These are phyloP conservation scores for Ptychodera flava DNA, from an alignment of 35 echinoderm and acorn worm genomes.

Conservation along the genomic window DNA sequence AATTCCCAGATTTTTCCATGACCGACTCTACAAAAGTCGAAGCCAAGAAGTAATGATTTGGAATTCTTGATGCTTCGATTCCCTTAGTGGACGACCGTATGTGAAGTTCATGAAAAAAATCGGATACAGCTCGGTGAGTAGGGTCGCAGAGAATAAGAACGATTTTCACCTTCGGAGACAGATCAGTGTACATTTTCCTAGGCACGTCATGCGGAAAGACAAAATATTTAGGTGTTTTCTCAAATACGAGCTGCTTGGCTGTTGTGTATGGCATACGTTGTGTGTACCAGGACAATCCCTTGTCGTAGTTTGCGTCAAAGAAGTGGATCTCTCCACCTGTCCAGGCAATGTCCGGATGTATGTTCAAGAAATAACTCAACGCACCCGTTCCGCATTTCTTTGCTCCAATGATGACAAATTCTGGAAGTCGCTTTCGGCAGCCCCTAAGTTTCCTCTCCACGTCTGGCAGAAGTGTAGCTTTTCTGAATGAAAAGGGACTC, in stretches of 20 bases:
- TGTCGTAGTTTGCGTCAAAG: background rate
- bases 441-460: too few relatives aligned
- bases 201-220: constrained; percentile 25
- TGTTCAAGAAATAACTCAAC: constrained; percentile 24
- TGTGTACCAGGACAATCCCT: constrained; percentile 58
- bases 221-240: constrained; percentile 85
- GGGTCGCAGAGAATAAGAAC: too few relatives aligned
- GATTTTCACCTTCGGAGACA: too few relatives aligned
- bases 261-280: constrained; percentile 55
- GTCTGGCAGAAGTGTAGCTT: too few relatives aligned
- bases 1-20: constrained; percentile 7
- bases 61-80: too few relatives aligned
- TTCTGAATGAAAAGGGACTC: too few relatives aligned
- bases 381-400: constrained; percentile 49
- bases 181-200: too few relatives aligned
- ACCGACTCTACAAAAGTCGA: constrained; percentile 21
- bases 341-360: constrained; percentile 22
- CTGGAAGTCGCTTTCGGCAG: constrained; percentile 30
- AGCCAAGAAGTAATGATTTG: too few relatives aligned
- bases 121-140: constrained; percentile 38
- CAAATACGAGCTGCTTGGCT: constrained; percentile 64
- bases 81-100: too few relatives aligned
- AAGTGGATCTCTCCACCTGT: background rate
- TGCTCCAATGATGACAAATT: constrained; percentile 27
- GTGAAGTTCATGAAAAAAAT: constrained; percentile 50